These are phyloP conservation scores for Bucorvus abyssinicus DNA, from an alignment of 2,797 vertebrate genomes.

Conservation along the genomic window DNA sequence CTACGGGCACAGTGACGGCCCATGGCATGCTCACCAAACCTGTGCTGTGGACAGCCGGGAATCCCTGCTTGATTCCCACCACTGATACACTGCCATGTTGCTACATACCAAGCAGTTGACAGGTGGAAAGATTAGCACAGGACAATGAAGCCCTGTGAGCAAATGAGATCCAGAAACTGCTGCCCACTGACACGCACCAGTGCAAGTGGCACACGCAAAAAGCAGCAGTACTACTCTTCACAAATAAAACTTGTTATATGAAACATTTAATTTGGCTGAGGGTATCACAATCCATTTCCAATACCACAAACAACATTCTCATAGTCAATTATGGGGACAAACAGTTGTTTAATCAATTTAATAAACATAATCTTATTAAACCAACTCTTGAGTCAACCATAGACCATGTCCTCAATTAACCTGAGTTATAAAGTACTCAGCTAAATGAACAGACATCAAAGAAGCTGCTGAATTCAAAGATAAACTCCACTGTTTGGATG, in stretches of 20 bases:
- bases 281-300: slow-evolving; percentile 52
- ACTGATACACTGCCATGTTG: not conserved
- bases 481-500: not conserved
- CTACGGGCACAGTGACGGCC: not conserved
- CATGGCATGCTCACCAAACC: fast-evolving
- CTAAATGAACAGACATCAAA: slow-evolving; percentile 29
- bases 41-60: not conserved
- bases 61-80: not conserved
- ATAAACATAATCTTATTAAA: slow-evolving; percentile 62
- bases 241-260: not conserved
- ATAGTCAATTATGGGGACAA: slow-evolving; percentile 14
- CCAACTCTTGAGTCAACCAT: slow-evolving; percentile 22
- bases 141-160: not conserved
- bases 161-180: not conserved
- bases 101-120: not conserved
- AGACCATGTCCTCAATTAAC: slow-evolving; percentile 55
- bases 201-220: not conserved
- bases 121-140: not conserved
- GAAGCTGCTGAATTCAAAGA: slow-evolving; percentile 3
- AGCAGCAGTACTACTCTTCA: not conserved
- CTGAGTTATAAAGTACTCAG: slow-evolving; percentile 17
- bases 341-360: slow-evolving; percentile 58
- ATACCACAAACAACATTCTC: slow-evolving; percentile 38
- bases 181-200: not conserved
- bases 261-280: slow-evolving; percentile 25